Conservation (phyloP, 2,113 vertebrate species). For the Gallinago paraguaiae region DNA sequence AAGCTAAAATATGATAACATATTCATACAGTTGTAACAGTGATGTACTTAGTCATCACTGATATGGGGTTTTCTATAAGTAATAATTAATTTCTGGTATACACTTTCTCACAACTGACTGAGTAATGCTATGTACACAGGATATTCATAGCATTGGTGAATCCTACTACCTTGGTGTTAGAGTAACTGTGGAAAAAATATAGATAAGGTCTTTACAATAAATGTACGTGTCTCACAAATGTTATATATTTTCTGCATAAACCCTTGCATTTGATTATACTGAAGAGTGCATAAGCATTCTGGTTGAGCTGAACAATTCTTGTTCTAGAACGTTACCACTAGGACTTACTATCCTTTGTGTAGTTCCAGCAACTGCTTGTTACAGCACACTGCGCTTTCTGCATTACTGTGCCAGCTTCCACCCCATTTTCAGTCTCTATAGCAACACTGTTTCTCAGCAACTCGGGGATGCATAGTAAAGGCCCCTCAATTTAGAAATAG, state of each 20-base stretch:
- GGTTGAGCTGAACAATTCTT: background rate
- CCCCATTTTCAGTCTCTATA: conserved; percentile 34
- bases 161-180: background rate
- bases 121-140: background rate
- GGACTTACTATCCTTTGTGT: background rate
- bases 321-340: background rate
- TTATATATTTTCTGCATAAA: background rate
- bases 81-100: background rate
- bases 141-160: background rate
- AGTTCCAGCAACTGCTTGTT: background rate
- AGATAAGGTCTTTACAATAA: background rate
- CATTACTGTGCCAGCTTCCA: background rate
- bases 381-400: background rate
- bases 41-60: background rate
- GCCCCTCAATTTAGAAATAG: conserved; percentile 8
- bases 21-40: background rate
- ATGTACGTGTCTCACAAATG: background rate
- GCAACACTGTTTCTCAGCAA: conserved; percentile 55
- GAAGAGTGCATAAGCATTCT: background rate
- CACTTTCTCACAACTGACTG: background rate
- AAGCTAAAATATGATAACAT: background rate
- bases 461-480: background rate
- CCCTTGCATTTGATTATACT: background rate
- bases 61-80: background rate
- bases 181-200: background rate